Base-by-base conservation (phyloP, 2,888 invertebrate genomes). In the Sesia apiformis region DNA sequence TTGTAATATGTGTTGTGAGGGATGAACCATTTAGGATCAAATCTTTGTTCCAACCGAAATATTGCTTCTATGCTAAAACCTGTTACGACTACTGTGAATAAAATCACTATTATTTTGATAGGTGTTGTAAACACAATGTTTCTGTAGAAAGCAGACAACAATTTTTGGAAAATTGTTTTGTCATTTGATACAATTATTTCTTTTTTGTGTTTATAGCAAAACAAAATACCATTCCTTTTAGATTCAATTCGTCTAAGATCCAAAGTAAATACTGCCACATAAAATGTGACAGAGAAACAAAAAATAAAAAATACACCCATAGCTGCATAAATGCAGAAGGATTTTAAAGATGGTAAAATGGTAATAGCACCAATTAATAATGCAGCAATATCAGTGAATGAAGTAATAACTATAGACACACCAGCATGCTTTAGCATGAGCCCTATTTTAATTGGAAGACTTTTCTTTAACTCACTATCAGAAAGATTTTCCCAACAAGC, bases 281-380 rank as follows among this genome's bases (percentile, higher is more conserved):
- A 96, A 76, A 95, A 94, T n/a, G 96, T 95, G 4, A 94, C 91
- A 63, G 94, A 94, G 68, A 93, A 93, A 55, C 94, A 80, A 74
- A 93, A 95, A 38, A 95, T 94, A 66, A 94, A 92, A 56, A 95
- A 89, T 1, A 96, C 94, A 38, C 95, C 94, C 2, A 93, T 78
- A 4, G 95, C 94, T 7, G 95, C 95, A 74, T 95, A 96, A 53
- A 96, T 90, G 74, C 96, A 96, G 74, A 95, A 96, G 0, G 96
- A 95, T 76, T 94, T 93, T 41, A 96, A 83, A 3, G 94, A 94
- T 38, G 96, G 96, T 57, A 96, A 82, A 66, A 95, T 93, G 53
- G 96, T 96, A 23, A 94, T 93, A 40, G 95, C 92, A 46, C 96
- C 96, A 57, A 96, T 93, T 54, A 94, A 84, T 69, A 96, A 93